Conservation (phyloP, 2,888 invertebrate species). For the Odontocerum albicorne region DNA sequence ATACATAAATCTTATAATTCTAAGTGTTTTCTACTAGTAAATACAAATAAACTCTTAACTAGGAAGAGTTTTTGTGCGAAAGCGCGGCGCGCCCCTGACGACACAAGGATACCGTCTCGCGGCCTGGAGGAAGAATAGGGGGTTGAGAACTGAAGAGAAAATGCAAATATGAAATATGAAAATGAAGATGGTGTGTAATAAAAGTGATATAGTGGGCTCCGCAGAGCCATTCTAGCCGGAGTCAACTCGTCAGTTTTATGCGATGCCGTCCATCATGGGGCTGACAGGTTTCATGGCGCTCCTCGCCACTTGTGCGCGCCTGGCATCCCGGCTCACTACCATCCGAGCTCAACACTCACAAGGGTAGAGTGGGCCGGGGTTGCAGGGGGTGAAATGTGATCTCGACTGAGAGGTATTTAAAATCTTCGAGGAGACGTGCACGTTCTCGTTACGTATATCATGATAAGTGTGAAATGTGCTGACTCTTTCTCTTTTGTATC, state of each 20-base stretch:
- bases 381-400: slow-evolving; percentile 23
- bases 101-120: no score
- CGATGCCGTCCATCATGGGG: slow-evolving; percentile 70
- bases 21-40: no score
- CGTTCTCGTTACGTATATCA: no score
- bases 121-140: slow-evolving; percentile 1
- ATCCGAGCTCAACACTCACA: slow-evolving; percentile 3
- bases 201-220: slow-evolving; percentile 79
- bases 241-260: slow-evolving; percentile 76
- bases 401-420: slow-evolving; percentile 18
- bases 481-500: no score
- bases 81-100: slow-evolving; percentile 20
- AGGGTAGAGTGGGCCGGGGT: no score
- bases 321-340: no score
- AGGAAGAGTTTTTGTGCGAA: slow-evolving; percentile 5
- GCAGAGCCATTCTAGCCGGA: slow-evolving; percentile 74
- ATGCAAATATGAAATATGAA: slow-evolving; percentile 64
- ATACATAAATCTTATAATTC: no score
- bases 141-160: slow-evolving; percentile 45
- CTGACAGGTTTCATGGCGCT: slow-evolving; percentile 65
- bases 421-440: slow-evolving; percentile 6
- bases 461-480: no score
- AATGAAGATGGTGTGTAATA: slow-evolving; percentile 73
- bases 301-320: slow-evolving; percentile 41
- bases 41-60: no score